These are phyloP conservation scores for Cherax quadricarinatus DNA, from an alignment of 1,140 invertebrate genomes.

Conservation along the genomic window DNA sequence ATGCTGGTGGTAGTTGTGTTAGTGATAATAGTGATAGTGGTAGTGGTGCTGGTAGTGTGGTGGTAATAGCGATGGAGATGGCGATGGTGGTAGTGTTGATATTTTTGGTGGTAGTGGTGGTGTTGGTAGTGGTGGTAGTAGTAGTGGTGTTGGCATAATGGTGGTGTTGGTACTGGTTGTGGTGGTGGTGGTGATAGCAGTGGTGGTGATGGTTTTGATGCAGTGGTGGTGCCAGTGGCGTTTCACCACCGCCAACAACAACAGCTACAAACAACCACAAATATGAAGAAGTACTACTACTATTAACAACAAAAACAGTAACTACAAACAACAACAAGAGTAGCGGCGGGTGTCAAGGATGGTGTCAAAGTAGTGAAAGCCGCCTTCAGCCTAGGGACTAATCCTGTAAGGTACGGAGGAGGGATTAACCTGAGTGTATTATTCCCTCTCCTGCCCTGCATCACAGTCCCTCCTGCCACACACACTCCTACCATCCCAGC, in stretches of 20 bases:
- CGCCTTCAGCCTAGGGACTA: background rate
- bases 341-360: background rate
- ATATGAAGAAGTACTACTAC: too few relatives aligned
- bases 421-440: background rate
- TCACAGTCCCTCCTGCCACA: background rate
- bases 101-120: background rate
- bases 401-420: conserved; percentile 17
- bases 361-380: background rate
- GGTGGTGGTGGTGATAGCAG: background rate
- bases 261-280: background rate
- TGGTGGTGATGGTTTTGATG: too few relatives aligned
- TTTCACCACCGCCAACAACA: background rate
- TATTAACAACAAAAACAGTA: background rate
- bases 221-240: background rate
- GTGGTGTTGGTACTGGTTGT: background rate
- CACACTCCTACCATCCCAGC: too few relatives aligned
- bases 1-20: too few relatives aligned
- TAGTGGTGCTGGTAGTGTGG: too few relatives aligned
- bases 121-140: background rate
- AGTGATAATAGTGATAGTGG: too few relatives aligned
- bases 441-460: background rate
- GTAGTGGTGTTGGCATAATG: background rate
- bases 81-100: too few relatives aligned
- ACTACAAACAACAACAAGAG: background rate
- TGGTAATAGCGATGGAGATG: too few relatives aligned